Evolutionary conservation across 2,797 vertebrate genomes (phyloP).

Genomic region (Lepus townsendii): DNA sequence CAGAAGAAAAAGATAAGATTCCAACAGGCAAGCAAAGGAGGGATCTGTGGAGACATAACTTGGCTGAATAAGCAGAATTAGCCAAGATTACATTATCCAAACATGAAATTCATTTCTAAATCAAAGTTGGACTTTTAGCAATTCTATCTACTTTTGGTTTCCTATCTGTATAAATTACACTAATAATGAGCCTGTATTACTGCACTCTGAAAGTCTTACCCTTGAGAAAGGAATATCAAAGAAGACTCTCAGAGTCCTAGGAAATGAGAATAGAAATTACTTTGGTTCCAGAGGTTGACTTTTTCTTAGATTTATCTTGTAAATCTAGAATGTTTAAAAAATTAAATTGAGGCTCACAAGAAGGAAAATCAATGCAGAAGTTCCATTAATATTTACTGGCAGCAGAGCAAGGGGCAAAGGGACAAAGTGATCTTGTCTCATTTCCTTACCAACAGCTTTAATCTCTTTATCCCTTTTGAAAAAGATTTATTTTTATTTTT

Average conservation of each 20-base stretch:
- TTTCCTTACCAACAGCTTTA: not conserved
- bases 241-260: not conserved
- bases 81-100: not conserved
- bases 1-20: not conserved
- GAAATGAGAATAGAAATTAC: conserved; percentile 2
- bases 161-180: not conserved
- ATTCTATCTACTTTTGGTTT: not conserved
- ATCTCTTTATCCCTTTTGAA: not conserved
- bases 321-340: conserved; percentile 40
- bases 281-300: not conserved
- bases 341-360: not conserved
- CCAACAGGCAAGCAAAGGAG: not conserved
- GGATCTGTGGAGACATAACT: not conserved
- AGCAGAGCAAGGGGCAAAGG: not conserved
- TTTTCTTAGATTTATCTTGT: conserved; percentile 10
- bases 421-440: not conserved
- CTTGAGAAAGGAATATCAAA: not conserved
- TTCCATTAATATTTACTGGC: not conserved
- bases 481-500: no score
- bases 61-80: not conserved
- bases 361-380: conserved; percentile 19
- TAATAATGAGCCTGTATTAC: not conserved
- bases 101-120: conserved; percentile 9
- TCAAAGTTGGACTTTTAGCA: not conserved
- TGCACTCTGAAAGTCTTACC: not conserved